Conservation (phyloP, 1,140 invertebrate species). For the Pemphigus obesinymphae region DNA sequence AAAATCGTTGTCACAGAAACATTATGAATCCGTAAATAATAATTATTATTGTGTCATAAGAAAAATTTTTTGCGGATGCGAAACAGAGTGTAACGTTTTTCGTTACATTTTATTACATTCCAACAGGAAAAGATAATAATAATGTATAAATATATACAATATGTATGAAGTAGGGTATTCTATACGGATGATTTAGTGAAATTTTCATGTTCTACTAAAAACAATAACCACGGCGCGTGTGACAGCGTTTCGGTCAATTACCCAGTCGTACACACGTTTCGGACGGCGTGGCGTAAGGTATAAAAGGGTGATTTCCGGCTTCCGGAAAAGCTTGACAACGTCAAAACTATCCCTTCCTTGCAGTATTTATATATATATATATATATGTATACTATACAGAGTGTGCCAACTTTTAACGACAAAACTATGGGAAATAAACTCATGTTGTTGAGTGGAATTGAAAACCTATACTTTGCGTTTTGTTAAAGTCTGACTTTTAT, state of each 20-base stretch:
- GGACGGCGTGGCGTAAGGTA: not conserved
- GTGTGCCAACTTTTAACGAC: too few species aligned
- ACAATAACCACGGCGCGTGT: constrained; percentile 9
- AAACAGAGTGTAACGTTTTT: not conserved
- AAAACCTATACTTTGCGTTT: too few species aligned
- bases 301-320: constrained; percentile 19
- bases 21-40: not conserved
- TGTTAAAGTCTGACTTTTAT: too few species aligned
- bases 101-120: not conserved
- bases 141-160: not conserved
- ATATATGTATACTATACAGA: not conserved
- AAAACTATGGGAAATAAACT: too few species aligned
- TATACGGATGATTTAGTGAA: not conserved
- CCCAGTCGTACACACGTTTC: not conserved
- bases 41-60: not conserved
- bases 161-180: not conserved
- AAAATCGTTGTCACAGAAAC: too few species aligned
- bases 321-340: constrained; percentile 2
- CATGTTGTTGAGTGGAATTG: too few species aligned
- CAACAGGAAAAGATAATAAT: not conserved
- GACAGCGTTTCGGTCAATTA: constrained; percentile 19
- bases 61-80: too few species aligned
- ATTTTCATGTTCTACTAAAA: constrained; percentile 5
- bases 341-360: not conserved
- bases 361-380: not conserved